Percentiles rank a stretch among this genome's conserved stretches.
These are phyloP conservation scores for Hofmannophila pseudospretella DNA, from an alignment of 2,888 invertebrate species.

Conservation along the genomic window DNA sequence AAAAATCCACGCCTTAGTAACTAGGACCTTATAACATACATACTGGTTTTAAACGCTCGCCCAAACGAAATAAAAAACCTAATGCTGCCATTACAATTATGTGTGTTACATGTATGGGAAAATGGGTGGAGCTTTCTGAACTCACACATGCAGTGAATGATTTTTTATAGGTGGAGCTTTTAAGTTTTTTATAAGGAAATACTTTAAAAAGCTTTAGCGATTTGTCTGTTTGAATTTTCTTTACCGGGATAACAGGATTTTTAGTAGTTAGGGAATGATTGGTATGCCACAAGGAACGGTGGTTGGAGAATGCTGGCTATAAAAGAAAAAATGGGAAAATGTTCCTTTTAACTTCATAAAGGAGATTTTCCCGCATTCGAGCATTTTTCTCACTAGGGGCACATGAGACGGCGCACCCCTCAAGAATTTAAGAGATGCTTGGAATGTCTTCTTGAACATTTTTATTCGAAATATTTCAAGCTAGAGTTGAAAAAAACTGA, in stretches of 20 bases:
- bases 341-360: conserved; percentile 46
- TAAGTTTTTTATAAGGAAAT: conserved; percentile 47
- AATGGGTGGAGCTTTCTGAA: conserved; percentile 28
- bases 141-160: conserved; percentile 21
- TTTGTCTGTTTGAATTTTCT: conserved; percentile 72
- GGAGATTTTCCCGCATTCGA: conserved; percentile 75
- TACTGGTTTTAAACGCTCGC: conserved; percentile 15
- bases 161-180: conserved; percentile 30
- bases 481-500: no score
- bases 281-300: conserved; percentile 39
- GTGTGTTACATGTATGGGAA: conserved; percentile 17
- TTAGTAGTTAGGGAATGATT: conserved; percentile 43
- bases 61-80: conserved; percentile 16
- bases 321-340: conserved; percentile 24
- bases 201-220: conserved; percentile 68
- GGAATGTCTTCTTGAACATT: conserved; percentile 16
- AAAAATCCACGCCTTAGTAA: conserved; percentile 46
- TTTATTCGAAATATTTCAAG: no score
- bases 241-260: conserved; percentile 47
- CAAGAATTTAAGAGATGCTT: conserved; percentile 37
- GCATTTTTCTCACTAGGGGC: conserved; percentile 66
- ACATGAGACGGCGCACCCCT: conserved; percentile 31
- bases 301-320: conserved; percentile 12
- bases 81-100: conserved; percentile 20
- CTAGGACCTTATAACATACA: conserved; percentile 35